Base-by-base conservation (phyloP, 2,113 vertebrate genomes). In the Hydrolagus affinis region DNA sequence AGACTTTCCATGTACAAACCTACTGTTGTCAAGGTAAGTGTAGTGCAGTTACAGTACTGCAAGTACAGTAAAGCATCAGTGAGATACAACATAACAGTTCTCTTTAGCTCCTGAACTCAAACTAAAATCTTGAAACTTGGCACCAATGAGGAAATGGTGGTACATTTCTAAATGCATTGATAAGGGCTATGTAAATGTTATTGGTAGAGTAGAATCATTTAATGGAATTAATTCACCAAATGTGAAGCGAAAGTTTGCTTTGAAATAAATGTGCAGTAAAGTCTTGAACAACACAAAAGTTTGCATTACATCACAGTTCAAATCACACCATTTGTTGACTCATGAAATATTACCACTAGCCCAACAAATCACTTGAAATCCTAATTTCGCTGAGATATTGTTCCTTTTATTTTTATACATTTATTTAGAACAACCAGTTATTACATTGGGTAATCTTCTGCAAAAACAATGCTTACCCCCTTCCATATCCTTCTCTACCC, bases 391-490 rank as follows among this genome's bases (percentile, higher is more conserved):
- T 66, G 32, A 19, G 12, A 1, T 2, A 64, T 28, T 17, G 11
- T 28, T 28, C 60, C 28, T 64, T 83, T 80, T 66, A 44, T 44
- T 44, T 17, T 30, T 56, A 32, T 75, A 56, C 9, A 56, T 75
- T 56, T 75, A 75, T 21, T 75, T 75, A 75, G 73, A 75, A 3
- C 11, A 21, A 25, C 17, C 78, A 83, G 78, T 75, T 75, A 56
- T 32, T 68, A 25, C 9, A 30, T 66, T 83, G 60, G 15, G 73
- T 32, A 23, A 68, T 17, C 23, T 32, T 19, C 21, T 19, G 19
- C 19, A 66, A 10, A 44, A 44, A 64, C 66, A 66, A 62, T 66
- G 32, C n/a, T n/a, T n/a, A n/a, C n/a, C n/a, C n/a, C n/a, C n/a
- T n/a, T n/a, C n/a, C n/a, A n/a, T n/a, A n/a, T n/a, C n/a, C n/a